Percentiles rank a stretch among this genome's conserved stretches.
Evolutionary conservation across 2,888 invertebrate genomes (phyloP).

Genomic region (Andrena praecox): DNA sequence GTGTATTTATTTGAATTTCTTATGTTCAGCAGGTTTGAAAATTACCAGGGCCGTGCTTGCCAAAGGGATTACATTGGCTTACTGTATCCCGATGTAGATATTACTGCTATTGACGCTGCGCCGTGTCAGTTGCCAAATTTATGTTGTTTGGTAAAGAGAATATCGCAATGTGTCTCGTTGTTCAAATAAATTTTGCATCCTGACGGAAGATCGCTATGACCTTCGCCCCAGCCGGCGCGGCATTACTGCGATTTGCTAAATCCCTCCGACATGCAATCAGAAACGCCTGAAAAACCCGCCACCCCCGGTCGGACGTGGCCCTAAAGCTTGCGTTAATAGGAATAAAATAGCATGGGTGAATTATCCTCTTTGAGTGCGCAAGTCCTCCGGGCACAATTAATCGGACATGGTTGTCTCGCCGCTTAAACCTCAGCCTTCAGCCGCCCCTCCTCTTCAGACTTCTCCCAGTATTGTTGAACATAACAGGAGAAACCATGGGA

Average conservation of each 20-base stretch:
- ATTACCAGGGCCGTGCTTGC: not conserved
- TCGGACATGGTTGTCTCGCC: slow-evolving; percentile 66
- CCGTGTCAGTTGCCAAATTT: slow-evolving; percentile 18
- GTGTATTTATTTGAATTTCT: not conserved
- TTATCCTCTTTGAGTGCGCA: slow-evolving; percentile 74
- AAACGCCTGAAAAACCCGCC: slow-evolving; percentile 29
- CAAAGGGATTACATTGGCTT: not conserved
- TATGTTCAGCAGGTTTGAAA: not conserved
- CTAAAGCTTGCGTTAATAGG: slow-evolving; percentile 64
- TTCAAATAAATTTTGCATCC: slow-evolving; percentile 7
- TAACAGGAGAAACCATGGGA: slow-evolving; percentile 48
- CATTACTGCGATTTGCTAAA: slow-evolving; percentile 37
- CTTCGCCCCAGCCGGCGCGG: slow-evolving; percentile 6
- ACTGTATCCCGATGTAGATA: slow-evolving; percentile 11
- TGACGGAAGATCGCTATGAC: slow-evolving; percentile 15
- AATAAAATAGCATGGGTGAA: slow-evolving; percentile 72
- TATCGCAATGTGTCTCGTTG: not conserved
- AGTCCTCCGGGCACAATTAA: slow-evolving; percentile 78
- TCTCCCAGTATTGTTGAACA: slow-evolving; percentile 65
- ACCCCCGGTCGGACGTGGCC: slow-evolving; percentile 13
- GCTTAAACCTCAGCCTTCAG: slow-evolving; percentile 53
- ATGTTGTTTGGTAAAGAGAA: not conserved
- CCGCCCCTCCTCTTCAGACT: slow-evolving; percentile 35
- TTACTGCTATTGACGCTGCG: not conserved
- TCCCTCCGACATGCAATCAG: slow-evolving; percentile 42